Conservation (phyloP, 2,113 vertebrate genomes). For the Apodemus speciosus region DNA sequence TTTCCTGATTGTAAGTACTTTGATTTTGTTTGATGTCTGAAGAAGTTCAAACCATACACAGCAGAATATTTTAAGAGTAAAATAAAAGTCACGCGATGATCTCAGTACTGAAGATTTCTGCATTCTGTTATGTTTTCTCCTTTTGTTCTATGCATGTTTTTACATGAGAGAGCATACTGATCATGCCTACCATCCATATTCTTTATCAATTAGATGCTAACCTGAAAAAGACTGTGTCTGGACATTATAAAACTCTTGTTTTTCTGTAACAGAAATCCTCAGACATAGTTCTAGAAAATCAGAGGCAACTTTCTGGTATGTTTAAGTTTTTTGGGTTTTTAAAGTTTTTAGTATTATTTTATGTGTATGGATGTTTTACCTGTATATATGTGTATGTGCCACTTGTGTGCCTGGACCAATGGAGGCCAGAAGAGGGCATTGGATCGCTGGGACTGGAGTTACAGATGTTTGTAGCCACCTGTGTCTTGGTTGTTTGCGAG, state of each 20-base stretch:
- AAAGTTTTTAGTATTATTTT: background rate
- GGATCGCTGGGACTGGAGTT: too few species aligned
- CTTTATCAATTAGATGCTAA: background rate
- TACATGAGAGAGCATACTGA: background rate
- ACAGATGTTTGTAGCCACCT: background rate
- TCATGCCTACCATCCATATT: background rate
- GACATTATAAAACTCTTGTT: background rate
- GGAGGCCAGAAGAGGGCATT: background rate
- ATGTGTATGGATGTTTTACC: background rate
- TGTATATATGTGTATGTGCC: background rate
- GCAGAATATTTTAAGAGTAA: background rate
- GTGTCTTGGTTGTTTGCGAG: background rate
- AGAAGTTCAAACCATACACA: background rate
- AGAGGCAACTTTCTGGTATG: background rate
- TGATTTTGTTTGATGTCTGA: background rate
- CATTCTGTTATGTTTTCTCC: background rate
- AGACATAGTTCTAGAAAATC: slow-evolving; percentile 8
- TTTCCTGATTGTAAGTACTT: background rate
- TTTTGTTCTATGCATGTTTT: background rate
- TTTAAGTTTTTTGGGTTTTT: background rate
- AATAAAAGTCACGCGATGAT: background rate
- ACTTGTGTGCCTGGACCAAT: background rate
- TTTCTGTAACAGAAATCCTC: background rate
- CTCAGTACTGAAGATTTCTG: background rate
- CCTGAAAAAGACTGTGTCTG: background rate